Base-by-base conservation (phyloP, 2,888 invertebrate genomes). In the Fissipunctia ypsillon region DNA sequence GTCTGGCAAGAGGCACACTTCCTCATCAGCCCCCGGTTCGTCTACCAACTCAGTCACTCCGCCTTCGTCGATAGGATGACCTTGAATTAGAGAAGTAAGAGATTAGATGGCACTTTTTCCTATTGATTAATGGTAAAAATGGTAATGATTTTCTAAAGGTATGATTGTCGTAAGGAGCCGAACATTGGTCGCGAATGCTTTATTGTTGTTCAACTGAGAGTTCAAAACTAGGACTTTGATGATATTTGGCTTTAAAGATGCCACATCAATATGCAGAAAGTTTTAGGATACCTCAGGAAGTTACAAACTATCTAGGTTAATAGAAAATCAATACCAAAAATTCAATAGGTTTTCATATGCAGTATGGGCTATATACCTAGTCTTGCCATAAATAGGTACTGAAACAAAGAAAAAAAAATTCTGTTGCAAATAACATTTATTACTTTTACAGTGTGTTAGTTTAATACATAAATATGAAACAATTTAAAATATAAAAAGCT, bases 1-100 rank as follows among this genome's bases (percentile, higher is more conserved):
- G 87, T 97, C 97, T 0, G 97, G 97, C 79, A 97, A 95, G 9
- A 97, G 95, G 76, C 97, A 97, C 12, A 97, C 95, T 87, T 97
- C 97, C 85, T 97, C 97, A 85, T 97, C 97, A 63, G 97, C 97
- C 22, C 97, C 97, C 31, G 97, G 96, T 85, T 96, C 96, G 35
- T 97, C 97, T 0, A 92, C 93, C n/a, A 95, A 90, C 77, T 95
- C 96, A 76, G 88, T 61, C 38, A 88, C 88, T 43, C 87, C 87
- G 54, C 85, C 85, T 14, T 91, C 91, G 57, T 92, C 92, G 31
- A 88, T 59, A 14, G 79, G 79, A 52, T 82, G 3, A 52, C 73
- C 72, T 80, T 43, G 12, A 80, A 54, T 56, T 19, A 35, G 31
- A n/a, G n/a, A 35, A 54, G 2, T n/a, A 52, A 52, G 10, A 52